Base-by-base conservation (phyloP, 2,113 vertebrate species). In the Forbesichthys papilliferus region DNA sequence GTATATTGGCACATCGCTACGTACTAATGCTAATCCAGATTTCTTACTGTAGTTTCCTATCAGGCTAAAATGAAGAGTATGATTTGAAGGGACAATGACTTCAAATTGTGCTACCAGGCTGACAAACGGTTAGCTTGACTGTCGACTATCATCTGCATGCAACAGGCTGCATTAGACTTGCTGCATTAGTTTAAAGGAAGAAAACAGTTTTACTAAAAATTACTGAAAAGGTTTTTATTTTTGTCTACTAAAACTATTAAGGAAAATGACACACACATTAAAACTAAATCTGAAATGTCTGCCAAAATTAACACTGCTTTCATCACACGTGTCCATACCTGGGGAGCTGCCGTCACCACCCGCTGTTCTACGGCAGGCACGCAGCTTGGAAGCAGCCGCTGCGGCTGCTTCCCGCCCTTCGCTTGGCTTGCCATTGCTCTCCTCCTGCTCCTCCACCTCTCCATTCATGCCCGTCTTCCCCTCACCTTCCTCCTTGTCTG, bases 401-500 rank as follows among this genome's bases (percentile, higher is more conserved):
- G 61, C 61, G 0, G 20, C 0, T 65, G 48, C 51, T 0, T 36
- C 80, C 34, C 69, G 77, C 0, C 12, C 79, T 9, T 75, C 93
- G 56, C 95, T 95, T 59, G 53, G 64, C 59, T 87, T 93, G 11
- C 82, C 87, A 11, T 89, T 92, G 78, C 77, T 86, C 83, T 91
- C 90, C 3, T 93, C 89, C 83, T 91, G 90, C 3, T 93, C 89
- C 68, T 92, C 94, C 42, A 92, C 88, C 81, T 98, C 95, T 71
- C 98, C 96, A 34, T 98, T 98, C 72, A 96, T 70, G 13, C 88
- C 91, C 88, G 94, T 81, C 78, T 87, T 85, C 49, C 79, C 78
- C 36, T 12, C 20, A 9, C 72, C 11, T 16, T 51, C 81, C 7
- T 14, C 82, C 67, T 86, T 83, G 14, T 76, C 80, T 48, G 11